These are phyloP conservation scores for Saguinus imperator DNA, from an alignment of 2,113 vertebrate species.

Conservation along the genomic window DNA sequence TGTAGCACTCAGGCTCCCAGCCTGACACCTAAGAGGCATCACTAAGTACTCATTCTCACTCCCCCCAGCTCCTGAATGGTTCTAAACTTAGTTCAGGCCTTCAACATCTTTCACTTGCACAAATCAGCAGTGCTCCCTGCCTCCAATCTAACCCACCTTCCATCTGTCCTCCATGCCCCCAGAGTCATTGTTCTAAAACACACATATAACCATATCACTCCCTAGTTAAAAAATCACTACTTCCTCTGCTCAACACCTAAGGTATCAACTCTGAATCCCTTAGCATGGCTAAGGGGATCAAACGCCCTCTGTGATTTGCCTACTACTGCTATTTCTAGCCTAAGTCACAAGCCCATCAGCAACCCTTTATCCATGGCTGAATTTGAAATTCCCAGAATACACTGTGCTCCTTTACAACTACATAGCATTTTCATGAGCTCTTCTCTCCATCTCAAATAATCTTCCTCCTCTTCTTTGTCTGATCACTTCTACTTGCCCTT, in stretches of 20 bases:
- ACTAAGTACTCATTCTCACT: background rate
- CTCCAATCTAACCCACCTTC: background rate
- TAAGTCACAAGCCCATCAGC: background rate
- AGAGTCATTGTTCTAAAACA: background rate
- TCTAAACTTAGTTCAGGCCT: background rate
- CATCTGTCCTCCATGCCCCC: background rate
- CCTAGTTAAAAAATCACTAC: constrained; percentile 1
- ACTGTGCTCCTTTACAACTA: background rate
- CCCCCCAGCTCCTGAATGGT: background rate
- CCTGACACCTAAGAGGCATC: background rate
- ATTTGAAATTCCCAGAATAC: background rate
- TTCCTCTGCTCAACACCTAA: background rate
- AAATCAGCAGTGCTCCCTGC: background rate
- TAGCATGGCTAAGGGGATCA: background rate
- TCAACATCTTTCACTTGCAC: background rate
- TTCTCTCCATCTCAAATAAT: background rate
- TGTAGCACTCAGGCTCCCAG: background rate
- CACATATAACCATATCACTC: background rate
- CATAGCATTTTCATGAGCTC: background rate
- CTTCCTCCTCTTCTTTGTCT: background rate
- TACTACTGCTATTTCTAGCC: background rate
- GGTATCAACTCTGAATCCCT: constrained; percentile 31
- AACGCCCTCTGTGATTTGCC: background rate
- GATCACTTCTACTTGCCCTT: background rate
- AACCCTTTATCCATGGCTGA: background rate